These are phyloP conservation scores for Potamarius usumacintae DNA, from an alignment of 2,113 vertebrate genomes.

Conservation along the genomic window DNA sequence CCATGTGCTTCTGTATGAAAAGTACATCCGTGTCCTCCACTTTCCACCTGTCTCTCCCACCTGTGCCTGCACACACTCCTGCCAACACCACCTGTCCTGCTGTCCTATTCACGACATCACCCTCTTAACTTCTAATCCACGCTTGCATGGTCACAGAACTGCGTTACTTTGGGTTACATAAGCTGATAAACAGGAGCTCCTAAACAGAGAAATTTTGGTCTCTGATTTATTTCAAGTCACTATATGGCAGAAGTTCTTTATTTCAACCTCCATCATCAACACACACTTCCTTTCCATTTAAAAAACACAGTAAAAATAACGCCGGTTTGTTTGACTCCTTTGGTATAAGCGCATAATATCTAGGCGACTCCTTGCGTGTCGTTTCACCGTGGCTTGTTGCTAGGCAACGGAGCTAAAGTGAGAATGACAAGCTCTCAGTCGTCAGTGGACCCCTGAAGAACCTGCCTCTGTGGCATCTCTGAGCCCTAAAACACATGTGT, in stretches of 20 bases:
- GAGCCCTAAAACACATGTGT: neutral
- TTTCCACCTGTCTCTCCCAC: conserved; percentile 41
- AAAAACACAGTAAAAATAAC: no score
- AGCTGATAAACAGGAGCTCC: conserved; percentile 40
- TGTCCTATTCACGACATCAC: neutral
- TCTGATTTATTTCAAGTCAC: neutral
- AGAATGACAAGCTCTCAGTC: conserved; percentile 42
- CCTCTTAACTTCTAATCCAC: conserved; percentile 4
- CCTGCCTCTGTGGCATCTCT: conserved; percentile 15
- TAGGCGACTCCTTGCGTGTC: conserved; percentile 16
- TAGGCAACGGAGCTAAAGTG: conserved; percentile 48
- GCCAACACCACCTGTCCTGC: conserved; percentile 45
- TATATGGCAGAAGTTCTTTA: neutral
- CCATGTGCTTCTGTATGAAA: neutral
- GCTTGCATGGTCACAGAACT: neutral
- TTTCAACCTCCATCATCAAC: neutral
- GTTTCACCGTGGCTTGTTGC: conserved; percentile 47
- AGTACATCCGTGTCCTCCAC: neutral
- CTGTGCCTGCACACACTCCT: conserved; percentile 29
- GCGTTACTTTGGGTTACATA: conserved; percentile 32
- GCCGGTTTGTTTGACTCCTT: neutral
- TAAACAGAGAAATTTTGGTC: neutral
- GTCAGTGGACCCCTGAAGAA: conserved; percentile 27
- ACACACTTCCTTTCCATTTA: neutral
- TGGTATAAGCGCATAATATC: conserved; percentile 7